Percentiles rank a stretch among this genome's conserved stretches.
These are phyloP conservation scores for Hypomecis punctinalis DNA, from an alignment of 2,888 invertebrate genomes.

Conservation along the genomic window DNA sequence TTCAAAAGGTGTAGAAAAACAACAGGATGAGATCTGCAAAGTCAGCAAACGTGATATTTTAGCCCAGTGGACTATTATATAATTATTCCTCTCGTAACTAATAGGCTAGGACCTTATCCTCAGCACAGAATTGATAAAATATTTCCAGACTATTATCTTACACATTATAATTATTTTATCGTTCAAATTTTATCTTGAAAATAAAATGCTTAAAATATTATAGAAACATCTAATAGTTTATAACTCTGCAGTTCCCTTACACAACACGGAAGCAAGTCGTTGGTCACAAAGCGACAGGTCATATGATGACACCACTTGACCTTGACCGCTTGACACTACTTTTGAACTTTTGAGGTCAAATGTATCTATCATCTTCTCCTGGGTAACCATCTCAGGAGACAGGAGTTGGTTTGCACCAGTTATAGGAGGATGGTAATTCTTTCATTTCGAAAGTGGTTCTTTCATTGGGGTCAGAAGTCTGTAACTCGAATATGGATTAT, in stretches of 20 bases:
- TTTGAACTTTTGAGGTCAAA: conserved; percentile 23
- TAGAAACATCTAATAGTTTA: background rate
- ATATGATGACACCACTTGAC: conserved; percentile 8
- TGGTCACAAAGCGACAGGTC: conserved; percentile 5
- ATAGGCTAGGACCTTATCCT: no score
- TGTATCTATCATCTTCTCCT: background rate
- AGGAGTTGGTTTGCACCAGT: conserved; percentile 11
- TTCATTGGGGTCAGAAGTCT: background rate
- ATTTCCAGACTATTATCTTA: no score
- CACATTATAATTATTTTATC: no score
- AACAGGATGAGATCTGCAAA: no score
- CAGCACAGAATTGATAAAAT: no score
- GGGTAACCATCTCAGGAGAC: background rate
- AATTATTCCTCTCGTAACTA: no score
- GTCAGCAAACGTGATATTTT: no score
- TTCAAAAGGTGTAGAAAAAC: no score
- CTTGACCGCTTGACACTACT: conserved; percentile 19
- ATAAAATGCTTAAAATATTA: no score
- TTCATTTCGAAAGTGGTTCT: background rate
- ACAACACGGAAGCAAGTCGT: conserved; percentile 21
- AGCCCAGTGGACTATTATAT: no score
- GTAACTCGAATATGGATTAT: background rate
- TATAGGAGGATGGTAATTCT: no score
- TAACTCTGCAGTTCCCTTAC: conserved; percentile 9
- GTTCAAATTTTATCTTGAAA: no score